Conservation (phyloP, 2,113 vertebrate genomes). For the Cavia aperea region DNA sequence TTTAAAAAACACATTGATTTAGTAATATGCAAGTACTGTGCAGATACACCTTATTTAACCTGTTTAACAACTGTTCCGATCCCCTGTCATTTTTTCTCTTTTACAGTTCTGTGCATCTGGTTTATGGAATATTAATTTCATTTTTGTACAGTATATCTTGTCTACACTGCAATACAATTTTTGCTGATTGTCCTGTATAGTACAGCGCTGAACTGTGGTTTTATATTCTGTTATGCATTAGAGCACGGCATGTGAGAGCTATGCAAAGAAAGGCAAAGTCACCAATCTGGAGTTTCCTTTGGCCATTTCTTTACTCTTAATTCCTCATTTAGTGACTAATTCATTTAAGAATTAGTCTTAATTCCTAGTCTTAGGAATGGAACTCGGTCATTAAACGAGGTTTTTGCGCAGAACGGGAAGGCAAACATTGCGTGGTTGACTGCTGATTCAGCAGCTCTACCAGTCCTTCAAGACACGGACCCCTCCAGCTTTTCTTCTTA, state of each 20-base stretch:
- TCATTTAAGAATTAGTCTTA: neutral
- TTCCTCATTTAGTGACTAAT: neutral
- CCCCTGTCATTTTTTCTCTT: neutral
- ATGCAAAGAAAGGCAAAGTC: neutral
- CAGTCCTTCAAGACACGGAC: neutral
- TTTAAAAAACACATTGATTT: neutral
- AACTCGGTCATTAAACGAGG: neutral
- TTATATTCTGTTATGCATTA: neutral
- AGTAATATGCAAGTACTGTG: neutral
- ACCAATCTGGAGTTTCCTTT: neutral
- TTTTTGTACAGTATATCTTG: neutral
- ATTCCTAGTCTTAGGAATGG: neutral
- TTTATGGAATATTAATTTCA: neutral
- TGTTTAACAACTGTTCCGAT: neutral
- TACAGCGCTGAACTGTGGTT: neutral
- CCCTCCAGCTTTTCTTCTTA: neutral
- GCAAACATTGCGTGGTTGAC: fast-evolving
- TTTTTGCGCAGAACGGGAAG: neutral
- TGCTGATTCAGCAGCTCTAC: neutral
- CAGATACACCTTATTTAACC: neutral
- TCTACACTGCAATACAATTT: neutral
- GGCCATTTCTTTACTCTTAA: neutral
- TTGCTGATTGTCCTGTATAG: neutral
- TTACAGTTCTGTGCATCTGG: neutral
- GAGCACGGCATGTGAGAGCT: neutral